Conservation (phyloP, 2,113 vertebrate genomes). For the Rhabdornis inornatus region DNA sequence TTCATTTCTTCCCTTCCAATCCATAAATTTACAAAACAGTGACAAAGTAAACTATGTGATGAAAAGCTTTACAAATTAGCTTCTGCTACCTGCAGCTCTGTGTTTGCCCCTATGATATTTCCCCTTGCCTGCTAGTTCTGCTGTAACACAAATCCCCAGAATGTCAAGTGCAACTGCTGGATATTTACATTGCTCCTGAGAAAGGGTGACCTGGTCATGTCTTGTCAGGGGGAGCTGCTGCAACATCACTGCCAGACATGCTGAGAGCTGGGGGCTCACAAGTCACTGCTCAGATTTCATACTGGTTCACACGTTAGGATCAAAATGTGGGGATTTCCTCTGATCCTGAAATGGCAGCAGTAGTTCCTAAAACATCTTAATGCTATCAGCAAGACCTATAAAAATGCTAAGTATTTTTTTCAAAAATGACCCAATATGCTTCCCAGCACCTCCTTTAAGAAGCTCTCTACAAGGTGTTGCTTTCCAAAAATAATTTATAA, state of each 20-base stretch:
- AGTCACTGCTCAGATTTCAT: neutral
- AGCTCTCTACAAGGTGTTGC: rapidly evolving
- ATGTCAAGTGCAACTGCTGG: neutral
- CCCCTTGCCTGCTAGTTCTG: neutral
- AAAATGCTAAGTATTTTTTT: neutral
- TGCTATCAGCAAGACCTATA: neutral
- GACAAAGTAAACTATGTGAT: neutral
- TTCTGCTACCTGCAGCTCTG: neutral
- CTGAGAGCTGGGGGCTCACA: neutral
- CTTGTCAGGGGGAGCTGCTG: neutral
- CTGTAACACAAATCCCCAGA: neutral
- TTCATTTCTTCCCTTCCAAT: neutral
- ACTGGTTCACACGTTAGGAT: neutral
- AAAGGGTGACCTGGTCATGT: neutral
- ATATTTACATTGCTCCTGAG: neutral
- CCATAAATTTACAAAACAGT: neutral
- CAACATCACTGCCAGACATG: neutral
- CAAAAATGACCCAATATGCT: rapidly evolving
- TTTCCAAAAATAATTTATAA: neutral
- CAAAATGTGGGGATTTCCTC: neutral
- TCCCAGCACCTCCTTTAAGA: neutral
- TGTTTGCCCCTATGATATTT: neutral
- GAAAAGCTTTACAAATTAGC: neutral
- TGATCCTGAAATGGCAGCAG: neutral
- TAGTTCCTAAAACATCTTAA: neutral